These are phyloP conservation scores for Acronicta psi DNA, from an alignment of 2,888 invertebrate species.

Conservation along the genomic window DNA sequence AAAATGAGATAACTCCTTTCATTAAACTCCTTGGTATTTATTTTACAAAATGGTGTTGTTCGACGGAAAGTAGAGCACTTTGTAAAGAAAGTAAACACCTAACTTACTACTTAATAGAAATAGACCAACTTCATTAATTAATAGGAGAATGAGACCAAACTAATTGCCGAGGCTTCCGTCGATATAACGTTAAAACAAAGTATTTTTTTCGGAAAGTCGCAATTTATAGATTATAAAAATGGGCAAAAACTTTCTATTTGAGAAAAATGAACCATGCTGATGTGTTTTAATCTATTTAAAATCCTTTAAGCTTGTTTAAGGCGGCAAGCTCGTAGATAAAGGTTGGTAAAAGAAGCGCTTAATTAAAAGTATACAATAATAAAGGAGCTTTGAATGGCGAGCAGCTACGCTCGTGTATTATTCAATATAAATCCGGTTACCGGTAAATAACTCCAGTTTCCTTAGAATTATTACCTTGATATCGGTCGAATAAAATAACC, in stretches of 20 bases:
- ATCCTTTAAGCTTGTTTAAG: slow-evolving; percentile 26
- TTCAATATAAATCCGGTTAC: slow-evolving; percentile 45
- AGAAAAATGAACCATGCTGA: slow-evolving; percentile 9
- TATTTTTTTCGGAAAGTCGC: slow-evolving; percentile 19
- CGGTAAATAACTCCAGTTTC: slow-evolving; percentile 30
- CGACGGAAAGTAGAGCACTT: slow-evolving; percentile 36
- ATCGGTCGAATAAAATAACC: slow-evolving; percentile 6
- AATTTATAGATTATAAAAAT: slow-evolving; percentile 17
- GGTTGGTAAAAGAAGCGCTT: slow-evolving; percentile 38
- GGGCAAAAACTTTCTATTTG: slow-evolving; percentile 16
- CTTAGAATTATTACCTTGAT: slow-evolving; percentile 14
- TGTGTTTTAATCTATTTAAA: slow-evolving; percentile 37
- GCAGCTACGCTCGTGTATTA: slow-evolving; percentile 23
- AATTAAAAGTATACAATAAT: slow-evolving; percentile 54
- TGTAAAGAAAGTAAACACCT: slow-evolving; percentile 43
- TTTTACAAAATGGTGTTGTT: slow-evolving; percentile 38
- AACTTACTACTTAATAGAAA: slow-evolving; percentile 47
- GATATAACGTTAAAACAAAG: slow-evolving; percentile 23
- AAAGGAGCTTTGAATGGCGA: slow-evolving; percentile 25
- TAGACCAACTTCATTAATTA: slow-evolving; percentile 51
- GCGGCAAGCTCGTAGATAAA: slow-evolving; percentile 22
- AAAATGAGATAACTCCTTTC: slow-evolving; percentile 13
- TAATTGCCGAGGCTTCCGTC: slow-evolving; percentile 27
- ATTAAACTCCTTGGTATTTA: slow-evolving; percentile 20
- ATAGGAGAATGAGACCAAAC: slow-evolving; percentile 36